These are phyloP conservation scores for Hippocampus barbouri DNA, from an alignment of 2,113 vertebrate genomes.

Conservation along the genomic window DNA sequence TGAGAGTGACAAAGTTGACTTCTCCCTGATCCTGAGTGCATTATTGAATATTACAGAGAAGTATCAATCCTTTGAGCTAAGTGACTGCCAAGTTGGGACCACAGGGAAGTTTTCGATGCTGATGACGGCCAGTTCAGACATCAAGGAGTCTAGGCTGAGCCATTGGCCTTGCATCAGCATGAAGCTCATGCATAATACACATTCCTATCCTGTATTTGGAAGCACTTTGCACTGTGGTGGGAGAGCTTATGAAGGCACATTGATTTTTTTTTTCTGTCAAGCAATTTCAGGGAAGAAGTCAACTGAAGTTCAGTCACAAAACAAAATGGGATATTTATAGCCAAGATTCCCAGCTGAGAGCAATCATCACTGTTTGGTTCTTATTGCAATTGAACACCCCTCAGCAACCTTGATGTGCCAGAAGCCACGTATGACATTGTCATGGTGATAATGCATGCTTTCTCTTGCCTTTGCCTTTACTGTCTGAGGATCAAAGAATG, in stretches of 20 bases:
- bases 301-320: slow-evolving; percentile 20
- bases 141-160: slow-evolving; percentile 44
- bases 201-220: slow-evolving; percentile 58
- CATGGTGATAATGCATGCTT: slow-evolving; percentile 54
- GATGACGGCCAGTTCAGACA: slow-evolving; percentile 46
- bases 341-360: slow-evolving; percentile 20
- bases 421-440: slow-evolving; percentile 39
- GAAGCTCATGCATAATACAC: slow-evolving; percentile 62
- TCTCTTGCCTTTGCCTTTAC: slow-evolving; percentile 16
- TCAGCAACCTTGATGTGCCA: slow-evolving; percentile 43
- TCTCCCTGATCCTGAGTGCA: slow-evolving; percentile 53
- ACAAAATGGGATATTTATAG: slow-evolving; percentile 34
- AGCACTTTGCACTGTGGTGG: slow-evolving; percentile 45
- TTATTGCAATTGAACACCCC: slow-evolving; percentile 14
- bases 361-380: slow-evolving; percentile 12
- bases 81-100: slow-evolving; percentile 42
- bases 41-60: slow-evolving; percentile 59
- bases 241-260: slow-evolving; percentile 30
- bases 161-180: slow-evolving; percentile 50
- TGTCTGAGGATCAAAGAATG: background rate
- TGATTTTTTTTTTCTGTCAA: slow-evolving; percentile 30
- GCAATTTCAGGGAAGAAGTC: slow-evolving; percentile 49
- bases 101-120: slow-evolving; percentile 24
- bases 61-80: slow-evolving; percentile 41
- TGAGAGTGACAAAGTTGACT: slow-evolving; percentile 30